phyloP scores from a whole-genome alignment of 2,888 invertebrate species.

The Himalopsyche tibetana region DNA sequence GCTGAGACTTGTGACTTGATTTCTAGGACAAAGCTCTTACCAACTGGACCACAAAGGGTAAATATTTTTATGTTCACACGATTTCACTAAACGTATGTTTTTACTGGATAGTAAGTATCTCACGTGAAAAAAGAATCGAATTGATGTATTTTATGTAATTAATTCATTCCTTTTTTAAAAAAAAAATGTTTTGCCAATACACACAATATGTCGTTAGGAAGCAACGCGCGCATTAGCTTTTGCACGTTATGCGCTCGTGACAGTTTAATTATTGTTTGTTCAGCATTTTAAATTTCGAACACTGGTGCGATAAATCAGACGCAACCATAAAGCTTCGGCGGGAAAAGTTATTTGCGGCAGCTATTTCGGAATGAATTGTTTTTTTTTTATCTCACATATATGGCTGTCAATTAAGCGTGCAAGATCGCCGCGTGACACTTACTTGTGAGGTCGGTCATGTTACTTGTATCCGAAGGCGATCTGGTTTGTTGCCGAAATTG shows the following conservation, averaged over 20 bases:
- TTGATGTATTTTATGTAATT: too few relatives aligned
- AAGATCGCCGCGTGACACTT: constrained; percentile 29
- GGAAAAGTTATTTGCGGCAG: constrained; percentile 41
- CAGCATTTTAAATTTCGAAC: constrained; percentile 28
- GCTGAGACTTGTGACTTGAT: too few relatives aligned
- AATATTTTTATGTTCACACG: too few relatives aligned
- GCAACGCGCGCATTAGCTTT: background rate
- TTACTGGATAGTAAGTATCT: too few relatives aligned
- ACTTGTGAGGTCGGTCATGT: constrained; percentile 34
- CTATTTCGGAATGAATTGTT: constrained; percentile 38
- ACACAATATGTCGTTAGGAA: background rate
- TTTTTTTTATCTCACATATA: constrained; percentile 27
- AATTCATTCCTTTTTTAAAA: background rate
- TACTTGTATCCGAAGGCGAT: constrained; percentile 21
- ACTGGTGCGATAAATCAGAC: constrained; percentile 35
- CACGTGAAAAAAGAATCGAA: too few relatives aligned
- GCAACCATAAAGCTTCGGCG: constrained; percentile 28
- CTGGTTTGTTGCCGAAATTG: constrained; percentile 28
- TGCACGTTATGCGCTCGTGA: constrained; percentile 27
- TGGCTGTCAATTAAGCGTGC: constrained; percentile 33
- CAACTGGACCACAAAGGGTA: too few relatives aligned
- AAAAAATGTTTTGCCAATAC: background rate
- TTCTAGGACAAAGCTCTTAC: too few relatives aligned
- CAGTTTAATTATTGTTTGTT: constrained; percentile 45
- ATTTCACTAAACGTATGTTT: too few relatives aligned